Conservation (phyloP, 2,113 vertebrate genomes). For the Rhinichthys klamathensis region DNA sequence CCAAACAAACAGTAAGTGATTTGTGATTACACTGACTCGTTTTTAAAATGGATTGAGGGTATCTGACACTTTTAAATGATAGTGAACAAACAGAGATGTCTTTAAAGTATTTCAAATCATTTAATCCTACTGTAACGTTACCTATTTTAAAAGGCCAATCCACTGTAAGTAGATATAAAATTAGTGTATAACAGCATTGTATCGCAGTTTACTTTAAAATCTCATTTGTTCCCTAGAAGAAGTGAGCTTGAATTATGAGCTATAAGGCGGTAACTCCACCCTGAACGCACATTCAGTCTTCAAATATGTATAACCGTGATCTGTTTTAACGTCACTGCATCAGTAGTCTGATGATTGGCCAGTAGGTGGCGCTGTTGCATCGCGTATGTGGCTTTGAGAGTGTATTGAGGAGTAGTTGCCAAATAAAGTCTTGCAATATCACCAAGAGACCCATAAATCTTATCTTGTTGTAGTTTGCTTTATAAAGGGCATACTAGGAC, state of each 20-base stretch:
- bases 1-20: not conserved
- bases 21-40: not conserved
- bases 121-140: not conserved
- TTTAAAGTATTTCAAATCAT: not conserved
- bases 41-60: not conserved
- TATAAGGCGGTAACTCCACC: constrained; percentile 34
- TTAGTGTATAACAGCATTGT: not conserved
- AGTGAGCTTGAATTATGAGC: not conserved
- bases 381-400: not conserved
- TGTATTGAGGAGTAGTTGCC: not conserved
- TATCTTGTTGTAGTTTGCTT: not conserved
- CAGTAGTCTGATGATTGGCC: not conserved
- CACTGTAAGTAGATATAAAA: not conserved
- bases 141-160: not conserved
- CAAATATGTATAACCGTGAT: not conserved
- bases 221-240: not conserved
- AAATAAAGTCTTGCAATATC: not conserved
- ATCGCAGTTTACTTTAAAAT: not conserved
- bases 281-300: not conserved
- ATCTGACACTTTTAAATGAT: not conserved
- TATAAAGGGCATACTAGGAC: not conserved
- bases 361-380: not conserved
- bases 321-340: not conserved
- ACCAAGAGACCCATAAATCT: not conserved
- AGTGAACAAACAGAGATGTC: not conserved